These are phyloP conservation scores for Trachurus trachurus DNA, from an alignment of 2,797 vertebrate genomes.

Conservation along the genomic window DNA sequence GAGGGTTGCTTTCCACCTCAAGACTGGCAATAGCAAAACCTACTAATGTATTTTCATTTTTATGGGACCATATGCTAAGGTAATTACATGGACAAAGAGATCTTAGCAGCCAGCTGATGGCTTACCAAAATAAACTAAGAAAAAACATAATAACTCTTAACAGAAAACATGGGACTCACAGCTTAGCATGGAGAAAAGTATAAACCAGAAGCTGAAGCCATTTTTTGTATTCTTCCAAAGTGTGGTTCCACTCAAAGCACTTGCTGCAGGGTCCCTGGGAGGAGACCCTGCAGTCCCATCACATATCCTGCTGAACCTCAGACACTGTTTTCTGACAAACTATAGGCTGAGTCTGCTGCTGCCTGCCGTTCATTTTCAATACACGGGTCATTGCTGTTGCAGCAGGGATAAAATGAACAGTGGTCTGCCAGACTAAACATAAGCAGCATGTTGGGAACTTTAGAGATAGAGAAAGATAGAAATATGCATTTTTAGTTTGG, in stretches of 20 bases:
- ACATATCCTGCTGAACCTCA: not conserved
- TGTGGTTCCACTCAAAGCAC: not conserved
- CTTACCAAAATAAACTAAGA: not conserved
- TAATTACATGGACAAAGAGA: not conserved
- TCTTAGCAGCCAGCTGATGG: not conserved
- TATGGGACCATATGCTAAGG: not conserved
- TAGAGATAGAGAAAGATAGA: too few species aligned
- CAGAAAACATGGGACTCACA: not conserved
- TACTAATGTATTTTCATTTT: not conserved
- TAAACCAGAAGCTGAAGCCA: not conserved
- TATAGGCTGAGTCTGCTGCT: not conserved
- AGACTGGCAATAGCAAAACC: too few species aligned
- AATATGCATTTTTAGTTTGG: not conserved
- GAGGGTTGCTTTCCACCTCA: too few species aligned
- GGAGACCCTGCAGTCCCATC: not conserved
- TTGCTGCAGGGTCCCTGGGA: not conserved
- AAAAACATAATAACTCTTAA: not conserved
- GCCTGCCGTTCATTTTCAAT: not conserved
- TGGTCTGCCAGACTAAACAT: not conserved
- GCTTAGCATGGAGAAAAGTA: not conserved
- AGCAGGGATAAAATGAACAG: not conserved
- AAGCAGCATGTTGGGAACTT: not conserved
- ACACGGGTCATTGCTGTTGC: not conserved
- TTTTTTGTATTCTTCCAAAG: not conserved
- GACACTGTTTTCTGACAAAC: not conserved